Conservation (phyloP, 1,140 invertebrate genomes). For the Nylanderia fulva region DNA sequence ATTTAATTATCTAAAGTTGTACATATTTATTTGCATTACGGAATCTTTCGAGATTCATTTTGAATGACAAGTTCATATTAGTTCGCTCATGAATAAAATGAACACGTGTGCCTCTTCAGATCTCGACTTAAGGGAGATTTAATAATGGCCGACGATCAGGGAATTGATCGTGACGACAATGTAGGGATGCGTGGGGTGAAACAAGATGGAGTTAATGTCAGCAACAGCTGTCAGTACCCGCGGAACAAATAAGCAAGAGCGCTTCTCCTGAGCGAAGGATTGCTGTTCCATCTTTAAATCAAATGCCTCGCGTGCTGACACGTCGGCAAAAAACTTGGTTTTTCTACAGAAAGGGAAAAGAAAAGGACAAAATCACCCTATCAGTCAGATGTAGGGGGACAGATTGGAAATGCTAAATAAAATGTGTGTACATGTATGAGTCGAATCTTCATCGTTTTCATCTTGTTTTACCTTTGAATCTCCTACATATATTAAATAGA, state of each 20-base stretch:
- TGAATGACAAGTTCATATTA: background rate
- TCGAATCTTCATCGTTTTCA: too few relatives aligned
- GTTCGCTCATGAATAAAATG: conserved; percentile 40
- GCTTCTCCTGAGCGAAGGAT: conserved; percentile 45
- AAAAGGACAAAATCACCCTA: background rate
- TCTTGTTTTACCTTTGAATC: background rate
- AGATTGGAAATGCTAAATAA: too few relatives aligned
- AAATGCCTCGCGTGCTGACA: conserved; percentile 34
- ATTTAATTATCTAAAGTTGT: background rate
- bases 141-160: conserved; percentile 45
- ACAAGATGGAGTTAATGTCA: conserved; percentile 74
- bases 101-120: conserved; percentile 4
- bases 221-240: conserved; percentile 75
- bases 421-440: too few relatives aligned
- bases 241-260: conserved; percentile 73
- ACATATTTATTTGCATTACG: too few relatives aligned
- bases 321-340: background rate
- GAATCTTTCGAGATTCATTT: background rate
- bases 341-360: background rate
- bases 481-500: conserved; percentile 30
- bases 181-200: conserved; percentile 45
- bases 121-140: conserved; percentile 13
- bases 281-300: conserved; percentile 55
- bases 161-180: conserved; percentile 25
- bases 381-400: background rate